Evolutionary conservation across 2,888 invertebrate species (phyloP), one percentile per base, ranked within the genome.

Genomic region (Sesamia inferens): DNA sequence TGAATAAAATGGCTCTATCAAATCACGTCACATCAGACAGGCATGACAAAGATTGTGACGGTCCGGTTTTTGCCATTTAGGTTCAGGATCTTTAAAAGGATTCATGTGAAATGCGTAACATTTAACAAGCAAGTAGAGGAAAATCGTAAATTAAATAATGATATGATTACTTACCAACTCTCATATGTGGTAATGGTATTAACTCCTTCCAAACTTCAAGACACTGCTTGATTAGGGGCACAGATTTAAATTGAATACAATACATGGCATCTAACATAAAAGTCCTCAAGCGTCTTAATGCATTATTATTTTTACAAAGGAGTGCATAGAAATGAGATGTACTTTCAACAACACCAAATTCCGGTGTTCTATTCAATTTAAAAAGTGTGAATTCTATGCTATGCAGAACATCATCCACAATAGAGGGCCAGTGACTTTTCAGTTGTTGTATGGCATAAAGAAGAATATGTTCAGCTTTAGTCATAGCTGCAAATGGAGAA

Each of bases 251-350:
- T 66, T 93, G 92, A 47, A 95, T 89, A 76, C 95, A 96, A 81
- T 96, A 96, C 94, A 96, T 93, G 5, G 96, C 95, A 85, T 96
- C 95, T 62, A 96, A 80, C 71, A 96, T 90, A 72, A 96, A 96
- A 8, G 92, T 71, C 68, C 94, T 90, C 62, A 96, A 81, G 5
- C 93, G 90, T 75, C 90, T 92, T 75, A 90, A 92, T 65, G 91
- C 87, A 64, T 90, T 87, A 67, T 90, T 92, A 80, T 92, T 92
- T 82, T 93, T 91, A 83, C 96, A 96, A 24, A 95, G 76, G 16
- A 94, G 84, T 11, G 95, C 94, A 88, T 94, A 96, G 74, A 96
- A 94, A 85, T 94, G 94, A 2, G 96, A 90, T 86, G 94, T 83
- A 72, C 91, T 93, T 82, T 95, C 95, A 57, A 96, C 90, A 5